These are phyloP conservation scores for Pterocles gutturalis DNA, from an alignment of 2,113 vertebrate species.

Conservation along the genomic window DNA sequence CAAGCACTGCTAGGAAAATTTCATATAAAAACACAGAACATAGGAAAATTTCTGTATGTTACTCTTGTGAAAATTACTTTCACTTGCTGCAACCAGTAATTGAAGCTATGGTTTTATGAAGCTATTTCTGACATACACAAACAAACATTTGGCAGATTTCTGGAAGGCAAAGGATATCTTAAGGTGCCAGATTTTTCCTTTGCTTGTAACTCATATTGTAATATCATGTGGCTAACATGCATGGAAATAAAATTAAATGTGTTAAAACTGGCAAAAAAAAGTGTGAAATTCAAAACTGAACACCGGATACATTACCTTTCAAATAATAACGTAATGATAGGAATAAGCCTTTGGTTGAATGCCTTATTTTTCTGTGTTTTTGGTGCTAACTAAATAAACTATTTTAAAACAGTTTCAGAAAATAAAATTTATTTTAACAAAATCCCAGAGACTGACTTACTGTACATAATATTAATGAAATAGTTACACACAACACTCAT, in stretches of 20 bases:
- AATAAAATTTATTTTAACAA: background rate
- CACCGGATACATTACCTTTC: background rate
- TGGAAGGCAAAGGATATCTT: background rate
- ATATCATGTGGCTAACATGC: background rate
- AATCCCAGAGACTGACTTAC: background rate
- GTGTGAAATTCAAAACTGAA: background rate
- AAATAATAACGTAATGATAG: background rate
- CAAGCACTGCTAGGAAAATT: background rate
- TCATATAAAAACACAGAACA: background rate
- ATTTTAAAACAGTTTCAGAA: background rate
- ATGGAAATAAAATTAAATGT: background rate
- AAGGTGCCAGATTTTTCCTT: background rate
- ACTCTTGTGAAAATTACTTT: background rate
- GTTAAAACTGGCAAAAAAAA: background rate
- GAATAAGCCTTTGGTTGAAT: background rate
- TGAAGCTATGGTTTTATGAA: background rate
- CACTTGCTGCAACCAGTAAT: background rate
- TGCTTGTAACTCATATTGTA: background rate
- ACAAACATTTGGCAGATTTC: background rate
- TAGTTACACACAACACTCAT: fast-evolving
- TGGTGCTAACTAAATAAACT: background rate
- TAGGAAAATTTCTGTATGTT: background rate
- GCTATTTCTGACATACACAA: background rate
- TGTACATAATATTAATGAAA: background rate
- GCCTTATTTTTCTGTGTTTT: background rate